Evolutionary conservation across 2,797 vertebrate genomes (phyloP).

Genomic region (Apodemus agrarius): DNA sequence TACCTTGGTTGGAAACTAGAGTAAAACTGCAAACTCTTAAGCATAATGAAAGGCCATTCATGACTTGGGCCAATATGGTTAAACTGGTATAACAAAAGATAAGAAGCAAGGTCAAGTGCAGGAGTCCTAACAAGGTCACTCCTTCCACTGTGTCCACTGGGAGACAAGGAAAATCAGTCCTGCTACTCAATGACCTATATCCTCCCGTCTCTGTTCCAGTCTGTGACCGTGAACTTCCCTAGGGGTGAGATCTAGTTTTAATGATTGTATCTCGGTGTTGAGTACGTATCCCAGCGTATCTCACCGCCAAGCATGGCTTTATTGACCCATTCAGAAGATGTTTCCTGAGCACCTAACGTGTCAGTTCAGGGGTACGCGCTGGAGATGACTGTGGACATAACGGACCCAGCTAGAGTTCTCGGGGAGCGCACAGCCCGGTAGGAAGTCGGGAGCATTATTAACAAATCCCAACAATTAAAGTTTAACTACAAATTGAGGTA

Average conservation of each 20-base stretch:
- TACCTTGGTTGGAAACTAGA: not conserved
- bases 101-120: not conserved
- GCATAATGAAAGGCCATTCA: not conserved
- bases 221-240: not conserved
- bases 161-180: not conserved
- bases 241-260: not conserved
- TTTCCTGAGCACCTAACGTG: not conserved
- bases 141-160: not conserved
- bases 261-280: not conserved
- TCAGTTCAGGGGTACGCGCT: not conserved
- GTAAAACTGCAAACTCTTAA: constrained; percentile 28
- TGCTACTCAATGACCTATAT: no score
- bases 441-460: not conserved
- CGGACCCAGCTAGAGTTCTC: not conserved
- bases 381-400: not conserved
- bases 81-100: not conserved
- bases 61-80: not conserved
- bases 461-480: not conserved
- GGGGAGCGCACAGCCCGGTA: not conserved
- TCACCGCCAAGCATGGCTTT: not conserved
- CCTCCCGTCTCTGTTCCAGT: not conserved
- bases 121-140: not conserved
- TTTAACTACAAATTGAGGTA: not conserved
- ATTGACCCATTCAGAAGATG: not conserved
- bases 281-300: not conserved